Percentiles rank a stretch among this genome's conserved stretches.
Conservation (phyloP, 1,140 invertebrate genomes). For the Drosophila tropicalis region DNA sequence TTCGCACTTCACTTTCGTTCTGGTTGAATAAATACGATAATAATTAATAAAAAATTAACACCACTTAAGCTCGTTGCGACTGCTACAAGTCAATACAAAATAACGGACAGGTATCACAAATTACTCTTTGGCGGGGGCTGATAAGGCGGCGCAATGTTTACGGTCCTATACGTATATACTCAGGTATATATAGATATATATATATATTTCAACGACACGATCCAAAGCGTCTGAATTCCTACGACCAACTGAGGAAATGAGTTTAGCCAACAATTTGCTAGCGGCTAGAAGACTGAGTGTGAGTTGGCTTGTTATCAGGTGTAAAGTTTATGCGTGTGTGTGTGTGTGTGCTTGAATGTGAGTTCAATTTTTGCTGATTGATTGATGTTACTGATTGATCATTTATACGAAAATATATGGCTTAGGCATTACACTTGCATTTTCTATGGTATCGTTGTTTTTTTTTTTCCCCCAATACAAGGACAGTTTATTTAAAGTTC, state of each 20-base stretch:
- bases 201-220: constrained; percentile 30
- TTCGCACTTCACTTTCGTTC: constrained; percentile 66
- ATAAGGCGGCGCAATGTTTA: constrained; percentile 63
- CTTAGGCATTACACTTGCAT: neutral
- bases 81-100: constrained; percentile 67
- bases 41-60: constrained; percentile 81
- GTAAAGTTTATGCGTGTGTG: constrained; percentile 18
- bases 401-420: neutral
- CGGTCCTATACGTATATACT: constrained; percentile 8
- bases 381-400: constrained; percentile 17
- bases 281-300: constrained; percentile 10
- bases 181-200: constrained; percentile 6
- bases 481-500: too few relatives aligned
- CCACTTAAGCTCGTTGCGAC: constrained; percentile 72
- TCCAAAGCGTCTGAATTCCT: constrained; percentile 49
- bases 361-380: constrained; percentile 18
- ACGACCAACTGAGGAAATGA: constrained; percentile 58
- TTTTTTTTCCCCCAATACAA: too few relatives aligned
- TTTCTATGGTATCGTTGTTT: neutral
- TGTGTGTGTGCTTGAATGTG: constrained; percentile 13
- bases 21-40: constrained; percentile 72
- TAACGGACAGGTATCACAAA: constrained; percentile 77
- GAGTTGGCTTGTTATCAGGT: constrained; percentile 35
- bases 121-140: constrained; percentile 71
- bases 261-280: constrained; percentile 16